Evolutionary conservation across 2,888 invertebrate species (phyloP), one percentile per base, ranked within the genome.

Genomic region (Tenthredo scrophulariae): DNA sequence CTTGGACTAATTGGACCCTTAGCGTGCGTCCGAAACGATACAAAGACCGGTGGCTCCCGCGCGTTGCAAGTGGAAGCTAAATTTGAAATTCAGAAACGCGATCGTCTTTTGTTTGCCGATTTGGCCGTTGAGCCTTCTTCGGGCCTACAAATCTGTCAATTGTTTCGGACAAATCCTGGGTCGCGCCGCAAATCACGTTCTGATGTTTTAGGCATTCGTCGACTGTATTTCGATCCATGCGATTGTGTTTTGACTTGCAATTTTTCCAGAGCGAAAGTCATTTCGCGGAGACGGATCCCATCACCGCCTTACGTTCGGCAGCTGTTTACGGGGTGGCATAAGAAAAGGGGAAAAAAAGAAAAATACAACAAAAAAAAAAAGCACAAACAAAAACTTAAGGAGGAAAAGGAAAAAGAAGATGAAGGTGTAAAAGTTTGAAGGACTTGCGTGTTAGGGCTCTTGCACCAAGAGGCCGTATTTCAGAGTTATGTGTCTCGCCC

Each of bases 1-100:
- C 92, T 91, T 83, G 90, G 93, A 93, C 93, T 93, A 93, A 93
- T 93, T 93, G 93, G 93, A 90, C 91, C 92, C 92, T 92, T 91
- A 91, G 89, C 90, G 87, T 83, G 88, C 87, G 88, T 84, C 88
- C 88, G 88, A 86, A 87, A 86, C 89, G 89, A 89, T 88, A 90
- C 89, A 89, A 87, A 86, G 87, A 83, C 83, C 67, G 83, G 83
- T 83, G 83, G 83, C 67, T 82, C 54, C 33, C n/a, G 77, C 26
- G 26, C 18, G n/a, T 18, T 26, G 40, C 72, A 26, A 22, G 22
- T 74, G 2, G 72, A 26, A 40, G 62, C 40, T 80, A 83, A 92
- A 93, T 93, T 93, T 93, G 92, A 93, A 93, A 92, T 93, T 93
- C 93, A 92, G 91, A 93, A 90, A 89, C 87, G 87, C 87, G 86